Evolutionary conservation across 2,888 invertebrate genomes (phyloP), one percentile per base, ranked within the genome.

Genomic region (Caenorhabditis virilis): DNA sequence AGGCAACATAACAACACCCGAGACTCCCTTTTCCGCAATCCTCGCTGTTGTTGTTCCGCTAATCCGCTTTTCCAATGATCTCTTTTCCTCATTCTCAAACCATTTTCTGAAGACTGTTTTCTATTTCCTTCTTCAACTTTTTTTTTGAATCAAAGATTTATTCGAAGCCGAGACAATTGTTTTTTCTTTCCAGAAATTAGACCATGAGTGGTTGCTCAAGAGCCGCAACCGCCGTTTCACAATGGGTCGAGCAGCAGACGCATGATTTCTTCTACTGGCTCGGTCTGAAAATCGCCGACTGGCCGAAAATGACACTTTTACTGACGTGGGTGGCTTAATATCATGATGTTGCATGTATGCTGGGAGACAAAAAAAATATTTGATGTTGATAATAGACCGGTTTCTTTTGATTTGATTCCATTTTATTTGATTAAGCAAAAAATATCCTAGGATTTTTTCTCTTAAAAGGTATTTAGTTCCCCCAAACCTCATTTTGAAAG

Each of bases 201-300:
- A 16, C 16, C 35, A 63, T 63, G 63, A 43, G 22, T 41, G 48
- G 52, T 23, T 45, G 57, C 39, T 63, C 54, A 16, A 35, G 35
- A 35, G 50, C 49, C 47, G 46, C 58, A 25, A 52, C 50, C 20
- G 25, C 35, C 18, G 58, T 63, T 15, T 57, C 63, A 16, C 63
- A 54, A 50, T 63, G 63, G 63, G 49, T 73, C 48, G 74, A 74
- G 51, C 68, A 62, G 41, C 49, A 67, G 20, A 76, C 78, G 15
- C 77, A 78, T 42, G 71, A 74, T 35, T 49, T 63, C 26, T 79
- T 79, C 64, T 77, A 78, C 53, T 64, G 48, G 47, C 55, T 78
- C 38, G 79, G 79, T 13, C 50, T 72, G 25, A 69, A 68, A 49
- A 78, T 79, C 20, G 77, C 74, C 26, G 68, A 73, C 35, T 71